These are phyloP conservation scores for Hyphantria cunea DNA, from an alignment of 1,140 invertebrate genomes.

Conservation along the genomic window DNA sequence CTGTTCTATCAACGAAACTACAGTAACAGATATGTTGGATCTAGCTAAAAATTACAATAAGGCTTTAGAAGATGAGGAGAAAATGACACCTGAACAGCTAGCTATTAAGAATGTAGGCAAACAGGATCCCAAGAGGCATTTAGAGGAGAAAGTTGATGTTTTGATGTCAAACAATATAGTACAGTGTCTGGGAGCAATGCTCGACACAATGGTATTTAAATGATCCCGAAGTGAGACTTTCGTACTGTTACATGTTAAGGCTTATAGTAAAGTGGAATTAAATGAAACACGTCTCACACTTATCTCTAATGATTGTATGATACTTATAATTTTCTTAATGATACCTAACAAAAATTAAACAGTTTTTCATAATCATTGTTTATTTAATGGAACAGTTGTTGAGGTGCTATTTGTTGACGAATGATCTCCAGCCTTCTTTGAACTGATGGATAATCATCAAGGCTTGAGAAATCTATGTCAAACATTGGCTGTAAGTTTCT, in stretches of 20 bases:
- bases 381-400: conserved; percentile 54
- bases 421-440: conserved; percentile 49
- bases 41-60: conserved; percentile 99
- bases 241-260: conserved; percentile 49
- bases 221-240: conserved; percentile 61
- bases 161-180: conserved; percentile 99
- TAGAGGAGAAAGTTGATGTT: conserved; percentile 98
- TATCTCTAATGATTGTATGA: conserved; percentile 44
- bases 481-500: conserved; percentile 60
- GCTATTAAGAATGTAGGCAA: conserved; percentile 99
- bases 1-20: conserved; percentile 94
- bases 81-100: conserved; percentile 99
- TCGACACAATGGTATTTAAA: conserved; percentile 97
- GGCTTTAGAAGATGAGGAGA: conserved; percentile 99
- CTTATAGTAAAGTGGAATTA: conserved; percentile 53
- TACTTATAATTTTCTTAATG: conserved; percentile 61
- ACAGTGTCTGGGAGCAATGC: conserved; percentile 98
- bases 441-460: conserved; percentile 47
- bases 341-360: conserved; percentile 64
- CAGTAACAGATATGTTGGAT: conserved; percentile 97
- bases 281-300: conserved; percentile 52
- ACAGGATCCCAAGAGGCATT: conserved; percentile 99
- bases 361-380: conserved; percentile 47
- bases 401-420: conserved; percentile 60
- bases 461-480: conserved; percentile 63